Conservation (phyloP, 2,113 vertebrate genomes). For the Electrona antarctica region DNA sequence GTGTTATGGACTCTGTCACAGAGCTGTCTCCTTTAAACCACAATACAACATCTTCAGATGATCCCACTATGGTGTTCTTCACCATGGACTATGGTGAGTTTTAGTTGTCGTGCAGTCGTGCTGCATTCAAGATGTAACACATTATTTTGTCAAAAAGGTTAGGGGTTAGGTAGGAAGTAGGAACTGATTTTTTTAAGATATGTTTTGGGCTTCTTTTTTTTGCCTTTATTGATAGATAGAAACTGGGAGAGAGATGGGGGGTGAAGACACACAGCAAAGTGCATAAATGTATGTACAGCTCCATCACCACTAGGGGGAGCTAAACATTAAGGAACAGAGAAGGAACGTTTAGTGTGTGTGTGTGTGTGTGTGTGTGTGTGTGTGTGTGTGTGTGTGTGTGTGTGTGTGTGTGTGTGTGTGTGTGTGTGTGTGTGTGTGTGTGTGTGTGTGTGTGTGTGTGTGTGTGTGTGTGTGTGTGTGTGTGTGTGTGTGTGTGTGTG, state of each 20-base stretch:
- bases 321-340: conserved; percentile 9
- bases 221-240: too few species aligned
- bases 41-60: conserved; percentile 49
- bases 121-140: too few species aligned
- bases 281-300: background rate
- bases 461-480: background rate
- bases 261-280: too few species aligned
- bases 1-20: conserved; percentile 1
- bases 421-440: conserved; percentile 5
- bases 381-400: too few species aligned
- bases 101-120: background rate
- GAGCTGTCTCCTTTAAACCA: conserved; percentile 7
- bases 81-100: conserved; percentile 75
- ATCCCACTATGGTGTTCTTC: conserved; percentile 64
- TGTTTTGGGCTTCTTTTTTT: too few species aligned
- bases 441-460: too few species aligned
- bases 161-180: too few species aligned
- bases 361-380: conserved; percentile 8
- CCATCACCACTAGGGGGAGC: conserved; percentile 64
- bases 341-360: background rate
- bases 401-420: background rate
- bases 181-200: too few species aligned
- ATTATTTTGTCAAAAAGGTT: too few species aligned
- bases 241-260: too few species aligned
- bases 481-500: conserved; percentile 2